Percentiles rank a stretch among this genome's conserved stretches.
Evolutionary conservation across 1,140 invertebrate species (phyloP).

Genomic region (Thrips palmi): DNA sequence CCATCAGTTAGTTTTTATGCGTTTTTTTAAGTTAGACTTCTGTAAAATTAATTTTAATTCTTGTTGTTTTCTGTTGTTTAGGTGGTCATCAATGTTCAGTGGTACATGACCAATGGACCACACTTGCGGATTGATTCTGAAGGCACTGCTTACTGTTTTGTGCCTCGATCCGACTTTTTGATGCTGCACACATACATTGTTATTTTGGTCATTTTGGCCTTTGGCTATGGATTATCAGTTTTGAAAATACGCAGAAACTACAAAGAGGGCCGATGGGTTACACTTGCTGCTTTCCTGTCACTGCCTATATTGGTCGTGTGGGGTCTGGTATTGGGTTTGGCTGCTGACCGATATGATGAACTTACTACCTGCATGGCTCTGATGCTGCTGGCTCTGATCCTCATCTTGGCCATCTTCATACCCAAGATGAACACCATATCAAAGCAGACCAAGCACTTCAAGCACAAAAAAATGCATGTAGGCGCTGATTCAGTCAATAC

Average conservation of each 20-base stretch:
- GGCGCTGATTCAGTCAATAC: no score
- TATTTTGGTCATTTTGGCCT: constrained; percentile 19
- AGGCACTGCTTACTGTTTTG: constrained; percentile 14
- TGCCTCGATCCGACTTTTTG: constrained; percentile 17
- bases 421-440: constrained; percentile 21
- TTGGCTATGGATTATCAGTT: constrained; percentile 20
- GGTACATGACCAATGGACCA: constrained; percentile 15
- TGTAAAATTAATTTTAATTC: not conserved
- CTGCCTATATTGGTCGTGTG: constrained; percentile 20
- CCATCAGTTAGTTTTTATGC: no score
- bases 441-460: constrained; percentile 17
- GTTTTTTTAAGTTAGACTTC: no score
- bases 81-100: constrained; percentile 21
- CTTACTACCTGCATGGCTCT: constrained; percentile 18
- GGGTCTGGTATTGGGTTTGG: constrained; percentile 17
- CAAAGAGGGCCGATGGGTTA: constrained; percentile 21
- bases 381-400: constrained; percentile 17
- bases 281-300: constrained; percentile 18
- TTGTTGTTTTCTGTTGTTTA: no score
- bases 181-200: constrained; percentile 20
- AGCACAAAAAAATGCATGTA: constrained; percentile 14
- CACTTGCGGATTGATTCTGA: constrained; percentile 8
- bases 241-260: constrained; percentile 21
- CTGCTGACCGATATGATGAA: constrained; percentile 17
- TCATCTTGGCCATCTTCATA: constrained; percentile 21